Base-by-base conservation (phyloP, 2,888 invertebrate species). In the Limenitis camilla region DNA sequence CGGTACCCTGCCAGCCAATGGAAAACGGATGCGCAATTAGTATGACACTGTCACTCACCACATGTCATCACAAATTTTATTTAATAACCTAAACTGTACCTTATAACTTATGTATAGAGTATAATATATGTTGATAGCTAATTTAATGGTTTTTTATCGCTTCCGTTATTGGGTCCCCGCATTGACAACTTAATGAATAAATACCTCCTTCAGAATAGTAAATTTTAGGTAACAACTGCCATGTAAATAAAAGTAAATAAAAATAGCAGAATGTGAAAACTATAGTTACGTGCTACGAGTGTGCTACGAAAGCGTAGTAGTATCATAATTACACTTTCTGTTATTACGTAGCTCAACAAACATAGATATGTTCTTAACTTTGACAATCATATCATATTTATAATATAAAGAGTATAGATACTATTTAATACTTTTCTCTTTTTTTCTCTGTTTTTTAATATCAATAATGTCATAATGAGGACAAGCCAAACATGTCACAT, bases 41-140 rank as follows among this genome's bases (percentile, higher is more conserved):
- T 85, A 84, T 83, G 84, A 85, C 83, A 80, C 40, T 81, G 78
- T 81, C 84, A 82, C 68, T 71, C 69, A 64, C 60, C 65, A 61
- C 63, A 67, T 71, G 75, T 75, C 76, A 81, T 75, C 65, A 61
- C 56, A 30, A 45, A 9, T 47, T 46, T 55, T 31, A 39, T 55
- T 27, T 32, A 30, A 38, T 49, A 65, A 58, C 56, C 52, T 50
- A 58, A 53, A 59, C 9, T 47, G n/a, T 5, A 59, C 64, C 60
- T 59, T 72, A 67, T 10, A 0, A 0, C 1, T 0, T 33, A 3
- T 10, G 0, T 0, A 4, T 36, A 61, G 50, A 28, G 62, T 61
- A 31, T 47, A 53, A 30, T 60, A 56, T 69, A 11, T 53, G 6
- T 43, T 67, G 64, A 11, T 5, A 8, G 6, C 4, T 0, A 10